Base-by-base conservation (phyloP, 1,140 invertebrate species). In the Rhynchophorus ferrugineus region DNA sequence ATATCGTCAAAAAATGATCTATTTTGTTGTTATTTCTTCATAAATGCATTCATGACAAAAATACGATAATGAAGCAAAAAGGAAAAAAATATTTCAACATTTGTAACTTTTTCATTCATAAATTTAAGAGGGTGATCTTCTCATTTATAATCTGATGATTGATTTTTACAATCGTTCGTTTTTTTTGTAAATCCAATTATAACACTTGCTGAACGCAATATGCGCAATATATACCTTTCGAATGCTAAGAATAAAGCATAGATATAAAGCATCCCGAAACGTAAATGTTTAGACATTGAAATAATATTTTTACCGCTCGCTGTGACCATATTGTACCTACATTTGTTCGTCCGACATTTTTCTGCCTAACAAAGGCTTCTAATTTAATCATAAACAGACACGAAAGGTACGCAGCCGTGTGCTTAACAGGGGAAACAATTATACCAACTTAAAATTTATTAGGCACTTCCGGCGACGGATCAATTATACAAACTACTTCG, bases 401-500 rank as follows among this genome's bases (percentile, higher is more conserved):
- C 47, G 46, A 20, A 22, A 55, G n/a, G n/a, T 37, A 55, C 41
- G 37, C 13, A 55, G 35, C 41, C 53, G 53, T 55, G 53, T 55
- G 46, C 34, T 55, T 41, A 44, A 55, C 53, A 56, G 49, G 58
- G 58, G 58, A 59, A 59, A 59, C 49, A 59, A 59, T 59, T 59
- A 59, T 37, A 59, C 48, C 54, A 51, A 56, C 58, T 51, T 56
- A 53, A 59, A 44, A 48, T 56, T 59, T 56, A 59, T 59, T 59
- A 43, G 54, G 47, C 45, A 56, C 58, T 56, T 59, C 58, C 58
- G 56, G 58, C 56, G 35, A 49, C 11, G 16, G 24, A 45, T 19
- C n/a, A 53, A 53, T 53, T 53, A 55, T 55, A 44, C n/a, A 24
- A 16, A 17, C 5, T 36, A 52, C 17, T 54, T 54, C 49, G 49